phyloP scores from a whole-genome alignment of 2,888 invertebrate species.

The Nemotelus nigrinus region DNA sequence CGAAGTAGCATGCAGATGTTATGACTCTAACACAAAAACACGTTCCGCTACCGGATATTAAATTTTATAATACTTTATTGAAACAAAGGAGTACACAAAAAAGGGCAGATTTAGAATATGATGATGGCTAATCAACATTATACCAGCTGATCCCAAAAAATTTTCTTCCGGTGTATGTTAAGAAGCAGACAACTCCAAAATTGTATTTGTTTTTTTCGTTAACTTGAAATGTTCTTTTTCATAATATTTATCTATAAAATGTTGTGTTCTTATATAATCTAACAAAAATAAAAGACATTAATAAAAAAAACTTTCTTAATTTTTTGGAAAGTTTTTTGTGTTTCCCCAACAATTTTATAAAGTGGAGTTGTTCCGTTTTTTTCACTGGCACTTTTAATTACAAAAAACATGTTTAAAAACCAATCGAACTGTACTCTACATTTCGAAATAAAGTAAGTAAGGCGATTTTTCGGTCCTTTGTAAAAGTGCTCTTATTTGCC shows the following conservation, averaged over 20 bases:
- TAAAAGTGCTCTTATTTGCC: no score
- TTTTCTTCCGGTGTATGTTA: neutral
- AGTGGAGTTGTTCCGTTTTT: neutral
- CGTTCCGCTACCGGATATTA: neutral
- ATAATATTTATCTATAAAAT: no score
- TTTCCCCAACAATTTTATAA: neutral
- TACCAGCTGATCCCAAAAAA: neutral
- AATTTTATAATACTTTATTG: neutral
- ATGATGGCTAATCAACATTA: neutral
- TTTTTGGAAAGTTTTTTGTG: neutral
- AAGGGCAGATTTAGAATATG: neutral
- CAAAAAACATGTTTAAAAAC: no score
- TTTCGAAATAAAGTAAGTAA: no score
- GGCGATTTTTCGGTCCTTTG: no score
- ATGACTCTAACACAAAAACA: conserved; percentile 1
- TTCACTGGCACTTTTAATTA: neutral
- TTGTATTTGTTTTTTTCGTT: conserved; percentile 3
- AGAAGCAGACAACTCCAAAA: conserved; percentile 8
- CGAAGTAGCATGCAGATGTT: neutral
- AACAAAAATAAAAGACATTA: no score
- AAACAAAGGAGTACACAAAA: neutral
- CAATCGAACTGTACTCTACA: no score
- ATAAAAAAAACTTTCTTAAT: neutral
- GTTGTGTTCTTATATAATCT: no score
- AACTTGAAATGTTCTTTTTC: neutral